phyloP scores from a whole-genome alignment of 2,113 vertebrate genomes.

The mouse (Mus musculus) region GRCm39 chr14:120999001-120999500 shows the following conservation, averaged over 20 bases:
- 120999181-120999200: neutral
- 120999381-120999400: neutral
- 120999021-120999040: neutral
- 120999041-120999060: neutral
- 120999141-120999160: slow-evolving; percentile 28
- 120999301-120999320: neutral
- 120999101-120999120: neutral
- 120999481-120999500: neutral
- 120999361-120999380: neutral
- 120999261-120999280: neutral
- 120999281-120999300: neutral
- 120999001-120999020: neutral
- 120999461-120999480: neutral
- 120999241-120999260: neutral
- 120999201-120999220: neutral
- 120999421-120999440: neutral
- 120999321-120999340: neutral
- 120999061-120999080: neutral
- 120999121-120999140: slow-evolving; percentile 11
- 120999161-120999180: slow-evolving; percentile 38
- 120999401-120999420: neutral
- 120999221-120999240: neutral
- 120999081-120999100: neutral
- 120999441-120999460: neutral
- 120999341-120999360: neutral